phyloP scores from a whole-genome alignment of 2,113 vertebrate genomes.

The Martes martes region DNA sequence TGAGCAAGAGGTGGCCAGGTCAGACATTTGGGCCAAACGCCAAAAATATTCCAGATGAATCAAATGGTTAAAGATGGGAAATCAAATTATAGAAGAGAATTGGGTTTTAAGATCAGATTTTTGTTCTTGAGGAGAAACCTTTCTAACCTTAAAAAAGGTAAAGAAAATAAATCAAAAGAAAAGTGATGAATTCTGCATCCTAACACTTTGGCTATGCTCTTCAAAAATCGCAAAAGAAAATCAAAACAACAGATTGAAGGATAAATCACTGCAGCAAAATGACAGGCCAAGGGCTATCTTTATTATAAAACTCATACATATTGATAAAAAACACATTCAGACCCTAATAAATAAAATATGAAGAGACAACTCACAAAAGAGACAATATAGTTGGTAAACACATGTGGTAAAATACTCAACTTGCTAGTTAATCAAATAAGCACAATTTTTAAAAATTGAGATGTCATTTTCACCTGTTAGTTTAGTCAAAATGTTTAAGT shows the following conservation, averaged over 20 bases:
- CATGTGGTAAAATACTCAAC: not conserved
- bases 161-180: constrained; percentile 30
- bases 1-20: not conserved
- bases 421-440: constrained; percentile 35
- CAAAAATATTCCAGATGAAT: not conserved
- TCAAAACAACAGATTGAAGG: constrained; percentile 3
- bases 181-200: constrained; percentile 28
- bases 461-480: constrained; percentile 13
- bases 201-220: not conserved
- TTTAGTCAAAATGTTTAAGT: not conserved
- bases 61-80: not conserved
- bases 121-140: not conserved
- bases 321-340: constrained; percentile 42
- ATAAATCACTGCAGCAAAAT: constrained; percentile 37
- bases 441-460: not conserved
- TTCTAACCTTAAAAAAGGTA: constrained; percentile 9
- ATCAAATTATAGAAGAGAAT: not conserved
- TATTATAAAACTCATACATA: constrained; percentile 55
- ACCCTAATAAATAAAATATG: constrained; percentile 46
- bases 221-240: constrained; percentile 36
- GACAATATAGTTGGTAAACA: not conserved
- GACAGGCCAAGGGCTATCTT: constrained; percentile 40
- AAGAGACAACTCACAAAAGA: constrained; percentile 34
- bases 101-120: not conserved
- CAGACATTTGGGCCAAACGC: not conserved